Conservation (phyloP, 2,888 invertebrate genomes). For the Noctua comes region DNA sequence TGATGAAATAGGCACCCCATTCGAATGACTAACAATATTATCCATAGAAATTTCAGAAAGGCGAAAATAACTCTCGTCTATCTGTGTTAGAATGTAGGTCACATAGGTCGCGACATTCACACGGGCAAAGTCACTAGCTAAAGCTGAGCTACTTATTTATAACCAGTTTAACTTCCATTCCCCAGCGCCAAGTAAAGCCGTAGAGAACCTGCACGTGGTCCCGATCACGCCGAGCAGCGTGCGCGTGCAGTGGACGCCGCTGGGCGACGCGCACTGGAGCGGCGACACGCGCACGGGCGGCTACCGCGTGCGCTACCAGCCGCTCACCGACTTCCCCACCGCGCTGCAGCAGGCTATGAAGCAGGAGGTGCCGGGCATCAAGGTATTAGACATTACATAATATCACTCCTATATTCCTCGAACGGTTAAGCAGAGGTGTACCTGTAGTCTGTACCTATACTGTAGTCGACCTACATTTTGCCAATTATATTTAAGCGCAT, state of each 20-base stretch:
- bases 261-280: slow-evolving; percentile 95
- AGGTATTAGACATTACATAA: slow-evolving; percentile 77
- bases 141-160: neutral
- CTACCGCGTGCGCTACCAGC: slow-evolving; percentile 96
- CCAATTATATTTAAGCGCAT: too few species aligned
- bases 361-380: slow-evolving; percentile 95
- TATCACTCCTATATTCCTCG: too few species aligned
- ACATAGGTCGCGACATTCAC: neutral
- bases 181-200: slow-evolving; percentile 95
- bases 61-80: neutral
- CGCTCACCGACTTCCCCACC: slow-evolving; percentile 96
- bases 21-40: neutral
- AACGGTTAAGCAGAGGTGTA: too few species aligned
- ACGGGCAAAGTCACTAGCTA: neutral
- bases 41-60: neutral
- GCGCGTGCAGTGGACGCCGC: slow-evolving; percentile 96
- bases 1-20: neutral
- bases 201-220: slow-evolving; percentile 95
- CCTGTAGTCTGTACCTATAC: too few species aligned
- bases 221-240: slow-evolving; percentile 99
- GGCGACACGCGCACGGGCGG: slow-evolving; percentile 97
- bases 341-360: slow-evolving; percentile 95
- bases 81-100: neutral
- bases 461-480: too few species aligned
- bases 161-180: neutral